Base-by-base conservation (phyloP, 2,888 invertebrate species). In the Tipula unca region DNA sequence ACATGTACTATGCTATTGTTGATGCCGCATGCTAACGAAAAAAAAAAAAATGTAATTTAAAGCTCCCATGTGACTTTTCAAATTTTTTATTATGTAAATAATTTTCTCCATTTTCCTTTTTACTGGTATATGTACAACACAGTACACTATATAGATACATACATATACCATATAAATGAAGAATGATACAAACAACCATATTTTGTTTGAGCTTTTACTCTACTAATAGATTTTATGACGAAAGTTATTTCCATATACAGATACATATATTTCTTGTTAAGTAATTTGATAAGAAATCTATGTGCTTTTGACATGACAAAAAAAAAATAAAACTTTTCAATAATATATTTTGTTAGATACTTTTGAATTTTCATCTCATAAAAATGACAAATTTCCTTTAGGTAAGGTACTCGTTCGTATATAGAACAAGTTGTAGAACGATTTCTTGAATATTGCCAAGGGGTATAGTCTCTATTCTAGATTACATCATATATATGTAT, bases 271-370 rank as follows among this genome's bases (percentile, higher is more conserved):
- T 69, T 69, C 25, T 69, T 25, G 25, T 10, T 69, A 69, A 69
- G 69, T 69, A 69, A 69, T 69, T 69, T 69, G 69, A 69, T 69
- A 69, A 69, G 69, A 69, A 69, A 69, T 69, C 69, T 69, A 25
- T 69, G 25, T 69, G 69, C 25, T 69, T 69, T 10, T 69, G 69
- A 25, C 25, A 25, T 10, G 42, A 39, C 39, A 13, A 39, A 39
- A 5, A 39, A 69, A 69, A 69, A 8, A 6, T 17, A 48, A 48
- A 48, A 48, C 48, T 69, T 69, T 69, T 69, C 69, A 69, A 69
- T 69, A 20, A 69, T 69, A 69, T 10, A 25, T 69, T 69, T 69
- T 25, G 25, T 13, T 25, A 69, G 8, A 69, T 69, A 25, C 69
- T 69, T 69, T 69, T 25, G 69, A 69, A 69, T 69, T 69, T 69